A percentile compares a stretch with the other conserved stretches of the same genome.
Evolutionary conservation across 2,888 invertebrate species (phyloP).

Genomic region (Harmothoe impar): DNA sequence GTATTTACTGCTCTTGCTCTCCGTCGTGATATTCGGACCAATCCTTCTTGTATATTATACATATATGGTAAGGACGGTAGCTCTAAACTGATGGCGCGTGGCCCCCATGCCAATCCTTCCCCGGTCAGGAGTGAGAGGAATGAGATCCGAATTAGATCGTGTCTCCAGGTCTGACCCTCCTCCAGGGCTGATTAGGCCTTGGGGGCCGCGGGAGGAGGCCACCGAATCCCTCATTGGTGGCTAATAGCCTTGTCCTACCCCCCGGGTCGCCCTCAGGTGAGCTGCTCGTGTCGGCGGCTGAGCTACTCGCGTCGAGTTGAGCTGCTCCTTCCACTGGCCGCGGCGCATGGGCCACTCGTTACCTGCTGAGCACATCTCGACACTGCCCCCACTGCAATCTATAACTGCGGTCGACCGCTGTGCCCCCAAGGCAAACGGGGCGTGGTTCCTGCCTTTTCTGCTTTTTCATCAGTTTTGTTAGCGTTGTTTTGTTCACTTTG

Average conservation of each 20-base stretch:
- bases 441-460: slow-evolving; percentile 2
- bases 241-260: slow-evolving; percentile 32
- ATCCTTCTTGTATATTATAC: too few species aligned
- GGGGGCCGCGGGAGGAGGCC: neutral
- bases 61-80: too few species aligned
- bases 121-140: slow-evolving; percentile 10
- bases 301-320: neutral
- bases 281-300: neutral
- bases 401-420: neutral
- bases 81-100: neutral
- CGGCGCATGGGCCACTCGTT: neutral
- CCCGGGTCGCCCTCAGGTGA: slow-evolving; percentile 10
- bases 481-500: neutral
- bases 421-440: slow-evolving; percentile 12
- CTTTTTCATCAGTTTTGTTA: neutral
- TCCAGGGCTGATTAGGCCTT: slow-evolving; percentile 28
- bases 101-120: neutral
- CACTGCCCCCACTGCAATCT: neutral
- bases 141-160: slow-evolving; percentile 41
- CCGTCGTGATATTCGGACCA: too few species aligned
- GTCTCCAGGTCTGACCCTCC: neutral
- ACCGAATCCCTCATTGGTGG: neutral
- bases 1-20: too few species aligned
- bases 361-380: neutral
- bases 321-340: neutral